These are phyloP conservation scores for Koerneria pararmatus DNA, from an alignment of 2,888 invertebrate genomes.

Conservation along the genomic window DNA sequence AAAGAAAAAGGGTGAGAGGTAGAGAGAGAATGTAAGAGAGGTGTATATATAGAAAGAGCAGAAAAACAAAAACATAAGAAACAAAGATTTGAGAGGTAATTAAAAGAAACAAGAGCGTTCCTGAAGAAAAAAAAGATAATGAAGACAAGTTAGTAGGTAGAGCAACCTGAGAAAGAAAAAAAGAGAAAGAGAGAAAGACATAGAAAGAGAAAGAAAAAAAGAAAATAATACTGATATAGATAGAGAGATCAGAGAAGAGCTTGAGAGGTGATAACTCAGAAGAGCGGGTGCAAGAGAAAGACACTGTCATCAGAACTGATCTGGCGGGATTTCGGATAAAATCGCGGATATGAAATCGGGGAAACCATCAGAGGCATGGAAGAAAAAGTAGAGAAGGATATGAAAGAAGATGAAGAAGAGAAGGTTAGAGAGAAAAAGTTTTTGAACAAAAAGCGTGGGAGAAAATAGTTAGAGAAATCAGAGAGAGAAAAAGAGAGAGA, in stretches of 20 bases:
- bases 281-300: too few relatives aligned
- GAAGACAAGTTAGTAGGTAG: conserved; percentile 2
- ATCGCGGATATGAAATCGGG: neutral
- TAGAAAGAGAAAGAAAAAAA: too few relatives aligned
- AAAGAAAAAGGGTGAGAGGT: conserved; percentile 9
- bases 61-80: too few relatives aligned
- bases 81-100: too few relatives aligned
- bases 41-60: too few relatives aligned
- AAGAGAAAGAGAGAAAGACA: conserved; percentile 5
- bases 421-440: conserved; percentile 3
- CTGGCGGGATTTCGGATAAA: conserved; percentile 17
- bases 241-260: too few relatives aligned
- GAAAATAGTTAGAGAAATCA: neutral
- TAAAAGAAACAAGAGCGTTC: conserved; percentile 16
- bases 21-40: conserved; percentile 9
- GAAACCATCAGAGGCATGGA: neutral
- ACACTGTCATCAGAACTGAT: conserved; percentile 16
- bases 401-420: neutral
- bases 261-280: too few relatives aligned
- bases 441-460: neutral
- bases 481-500: conserved; percentile 7
- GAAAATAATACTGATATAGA: too few relatives aligned
- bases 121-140: conserved; percentile 4
- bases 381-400: neutral
- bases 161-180: neutral